Evolutionary conservation across 2,113 vertebrate species (phyloP), one percentile per base, ranked within the genome.

Genomic region (Zosterops japonicus): DNA sequence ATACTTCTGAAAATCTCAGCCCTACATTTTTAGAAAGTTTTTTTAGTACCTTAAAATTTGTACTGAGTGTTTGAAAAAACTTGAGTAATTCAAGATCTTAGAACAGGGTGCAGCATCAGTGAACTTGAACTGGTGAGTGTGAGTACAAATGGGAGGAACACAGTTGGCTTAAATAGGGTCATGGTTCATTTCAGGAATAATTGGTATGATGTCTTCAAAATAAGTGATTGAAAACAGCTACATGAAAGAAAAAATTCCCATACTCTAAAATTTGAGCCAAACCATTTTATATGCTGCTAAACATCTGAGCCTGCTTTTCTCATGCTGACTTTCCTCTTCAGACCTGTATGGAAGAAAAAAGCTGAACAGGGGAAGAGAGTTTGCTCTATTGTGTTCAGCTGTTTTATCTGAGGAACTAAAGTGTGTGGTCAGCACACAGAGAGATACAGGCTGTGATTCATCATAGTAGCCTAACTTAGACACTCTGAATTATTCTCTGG

Each of bases 401-500:
- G 11, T 86, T 74, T 90, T 83, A 47, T 52, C 71, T 92, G 83
- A 89, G 76, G 68, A 93, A 50, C 60, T 50, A 24, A 80, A 86
- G 68, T 1, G 1, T 75, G 39, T 3, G 2, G 76, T 89, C 60
- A 88, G 82, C 64, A 57, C 16, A 61, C 55, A 78, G 31, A 77
- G 53, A 85, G 49, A 69, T 39, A 56, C 7, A 28, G 50, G 11
- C 41, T 76, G 63, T 86, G 90, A 90, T 88, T 93, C 79, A 74
- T 93, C 63, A 57, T 67, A 77, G 75, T 46, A 88, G 47, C 64
- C 59, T 46, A 19, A n/a, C 64, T 81, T 35, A 12, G 39, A 57
- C 76, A n/a, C 67, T 74, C 42, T 39, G 59, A 92, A 74, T 94
- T 88, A 74, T 22, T 92, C 90, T 92, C 82, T 88, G 53, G 82